Base-by-base conservation (phyloP, 2,888 invertebrate genomes). In the Tillus elongatus region DNA sequence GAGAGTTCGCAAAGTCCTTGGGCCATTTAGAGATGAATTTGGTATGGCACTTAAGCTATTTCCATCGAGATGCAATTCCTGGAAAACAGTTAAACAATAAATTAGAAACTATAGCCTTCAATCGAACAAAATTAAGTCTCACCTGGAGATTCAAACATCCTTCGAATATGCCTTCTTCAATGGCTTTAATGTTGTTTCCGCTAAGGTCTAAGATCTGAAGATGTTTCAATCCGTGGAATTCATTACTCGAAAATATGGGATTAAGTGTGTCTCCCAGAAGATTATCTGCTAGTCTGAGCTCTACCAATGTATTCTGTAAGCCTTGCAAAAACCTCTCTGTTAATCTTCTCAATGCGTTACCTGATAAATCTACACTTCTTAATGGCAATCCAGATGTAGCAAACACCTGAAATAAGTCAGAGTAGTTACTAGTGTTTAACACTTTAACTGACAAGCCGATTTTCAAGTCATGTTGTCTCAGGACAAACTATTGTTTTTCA, bases 181-280 rank as follows among this genome's bases (percentile, higher is more conserved):
- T 71, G 0, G 83, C 82, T 54, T 82, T 75, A 35, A 92, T 80
- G 41, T 74, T 76, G 57, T 92, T 92, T 4, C 81, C 80, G 35
- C 83, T 82, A 29, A 92, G 68, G 59, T 90, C 88, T 38, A 92
- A 64, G 24, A 82, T 65, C 54, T 77, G 75, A 36, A 91, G 67
- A 41, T 79, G 76, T 2, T 74, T 74, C 42, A 91, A 65, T 10
- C 82, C 79, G 49, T 85, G 84, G 42, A 91, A 79, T 62, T 90
- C 90, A 15, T 81, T 79, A 28, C 84, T 84, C 12, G 88, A 86
- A 63, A 91, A 91, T 47, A 91, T 88, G 0, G 91, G 91, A 65
- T 90, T 91, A 15, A 91, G 67, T 52, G 84, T 87, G 58, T 91
- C 90, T 1, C 91, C 91, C 15, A 92, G 70, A n/a, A 87, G 68